These are phyloP conservation scores for Parthenolecanium corni DNA, from an alignment of 2,888 invertebrate species.

Conservation along the genomic window DNA sequence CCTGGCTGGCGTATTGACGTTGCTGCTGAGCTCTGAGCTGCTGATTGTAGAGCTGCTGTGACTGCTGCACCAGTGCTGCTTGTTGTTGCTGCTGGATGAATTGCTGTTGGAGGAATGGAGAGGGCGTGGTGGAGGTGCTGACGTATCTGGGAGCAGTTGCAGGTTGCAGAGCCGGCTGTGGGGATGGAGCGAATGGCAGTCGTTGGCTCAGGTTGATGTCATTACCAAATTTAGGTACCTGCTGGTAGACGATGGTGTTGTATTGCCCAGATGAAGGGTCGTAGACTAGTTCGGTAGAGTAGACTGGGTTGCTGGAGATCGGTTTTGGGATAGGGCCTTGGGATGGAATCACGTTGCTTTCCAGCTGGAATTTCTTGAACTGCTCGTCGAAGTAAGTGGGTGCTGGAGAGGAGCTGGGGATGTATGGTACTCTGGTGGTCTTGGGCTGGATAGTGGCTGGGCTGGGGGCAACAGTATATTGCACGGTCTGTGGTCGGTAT, in stretches of 20 bases:
- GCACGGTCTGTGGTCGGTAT: constrained; percentile 50
- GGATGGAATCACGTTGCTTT: constrained; percentile 46
- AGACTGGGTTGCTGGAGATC: constrained; percentile 50
- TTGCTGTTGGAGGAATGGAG: constrained; percentile 41
- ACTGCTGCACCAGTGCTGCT: constrained; percentile 50
- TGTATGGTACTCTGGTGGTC: constrained; percentile 17
- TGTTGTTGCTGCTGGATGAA: constrained; percentile 52
- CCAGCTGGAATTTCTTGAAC: constrained; percentile 59
- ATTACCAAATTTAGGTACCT: constrained; percentile 50
- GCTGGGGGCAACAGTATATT: constrained; percentile 35
- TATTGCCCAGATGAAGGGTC: constrained; percentile 66
- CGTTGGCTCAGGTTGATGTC: constrained; percentile 54
- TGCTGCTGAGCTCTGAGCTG: constrained; percentile 50
- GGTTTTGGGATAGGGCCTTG: constrained; percentile 35
- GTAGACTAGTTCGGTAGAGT: constrained; percentile 64
- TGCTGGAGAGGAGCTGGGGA: constrained; percentile 30
- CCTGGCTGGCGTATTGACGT: constrained; percentile 27
- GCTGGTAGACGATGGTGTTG: constrained; percentile 65
- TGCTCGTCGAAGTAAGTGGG: constrained; percentile 56
- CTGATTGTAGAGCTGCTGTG: constrained; percentile 53
- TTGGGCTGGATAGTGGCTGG: constrained; percentile 33
- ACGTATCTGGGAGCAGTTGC: constrained; percentile 29
- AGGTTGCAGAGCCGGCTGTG: constrained; percentile 40
- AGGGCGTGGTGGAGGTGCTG: constrained; percentile 35
- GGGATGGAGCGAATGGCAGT: constrained; percentile 38